Evolutionary conservation across 2,797 vertebrate species (phyloP).

Genomic region (Gadopsis marmoratus): DNA sequence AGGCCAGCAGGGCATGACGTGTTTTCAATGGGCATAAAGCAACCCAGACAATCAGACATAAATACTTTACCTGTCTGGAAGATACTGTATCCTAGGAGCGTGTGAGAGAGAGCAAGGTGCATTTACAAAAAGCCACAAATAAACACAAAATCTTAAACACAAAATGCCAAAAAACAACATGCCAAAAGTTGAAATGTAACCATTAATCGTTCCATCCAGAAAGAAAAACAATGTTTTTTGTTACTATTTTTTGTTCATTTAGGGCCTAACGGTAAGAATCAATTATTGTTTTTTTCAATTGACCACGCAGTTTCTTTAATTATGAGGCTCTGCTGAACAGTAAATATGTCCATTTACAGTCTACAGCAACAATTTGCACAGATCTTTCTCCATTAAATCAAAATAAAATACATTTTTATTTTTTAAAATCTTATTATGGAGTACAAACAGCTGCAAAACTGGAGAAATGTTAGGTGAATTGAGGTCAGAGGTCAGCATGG

Average conservation of each 20-base stretch:
- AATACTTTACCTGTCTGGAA: slow-evolving; percentile 27
- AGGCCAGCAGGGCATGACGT: slow-evolving; percentile 43
- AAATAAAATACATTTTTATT: neutral
- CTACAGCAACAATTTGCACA: neutral
- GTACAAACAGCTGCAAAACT: neutral
- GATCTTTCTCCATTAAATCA: neutral
- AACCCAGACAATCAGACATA: slow-evolving; percentile 38
- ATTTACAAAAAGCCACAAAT: slow-evolving; percentile 1
- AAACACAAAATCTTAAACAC: neutral
- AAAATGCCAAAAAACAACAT: too few relatives aligned
- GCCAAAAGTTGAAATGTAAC: neutral
- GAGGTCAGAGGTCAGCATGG: slow-evolving; percentile 21
- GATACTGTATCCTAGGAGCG: neutral
- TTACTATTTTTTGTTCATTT: neutral
- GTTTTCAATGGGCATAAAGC: slow-evolving; percentile 35
- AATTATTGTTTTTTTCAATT: neutral
- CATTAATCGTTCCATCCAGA: neutral
- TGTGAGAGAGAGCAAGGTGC: neutral
- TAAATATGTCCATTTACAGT: neutral
- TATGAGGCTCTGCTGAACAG: neutral
- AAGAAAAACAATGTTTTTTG: too few relatives aligned
- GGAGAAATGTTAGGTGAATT: neutral
- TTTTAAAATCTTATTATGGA: neutral
- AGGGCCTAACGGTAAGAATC: neutral
- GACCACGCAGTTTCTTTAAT: neutral